Percentiles rank a stretch among this genome's conserved stretches.
These are phyloP conservation scores for Heliothis peltigera DNA, from an alignment of 2,888 invertebrate species.

Conservation along the genomic window DNA sequence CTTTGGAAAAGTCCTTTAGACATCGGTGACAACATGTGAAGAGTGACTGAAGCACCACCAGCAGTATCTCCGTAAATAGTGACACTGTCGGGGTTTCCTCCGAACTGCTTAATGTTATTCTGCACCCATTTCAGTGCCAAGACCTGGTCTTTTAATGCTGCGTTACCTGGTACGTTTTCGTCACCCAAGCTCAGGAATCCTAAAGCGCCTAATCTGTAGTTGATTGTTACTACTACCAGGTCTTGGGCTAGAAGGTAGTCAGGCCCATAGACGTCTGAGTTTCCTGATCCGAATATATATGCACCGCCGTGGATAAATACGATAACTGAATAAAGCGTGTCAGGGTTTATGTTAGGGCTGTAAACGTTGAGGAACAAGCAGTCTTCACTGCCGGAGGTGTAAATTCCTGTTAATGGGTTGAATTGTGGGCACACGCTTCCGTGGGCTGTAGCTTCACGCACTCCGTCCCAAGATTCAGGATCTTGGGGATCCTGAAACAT, in stretches of 20 bases:
- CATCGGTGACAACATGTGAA: slow-evolving; percentile 73
- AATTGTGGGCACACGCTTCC: slow-evolving; percentile 36
- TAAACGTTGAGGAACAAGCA: slow-evolving; percentile 59
- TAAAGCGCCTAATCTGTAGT: slow-evolving; percentile 87
- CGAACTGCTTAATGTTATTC: slow-evolving; percentile 69
- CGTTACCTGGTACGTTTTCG: slow-evolving; percentile 90
- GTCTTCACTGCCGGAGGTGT: slow-evolving; percentile 56
- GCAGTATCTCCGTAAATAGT: slow-evolving; percentile 75
- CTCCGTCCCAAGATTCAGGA: slow-evolving; percentile 29
- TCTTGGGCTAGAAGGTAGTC: slow-evolving; percentile 87
- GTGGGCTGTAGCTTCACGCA: slow-evolving; percentile 23
- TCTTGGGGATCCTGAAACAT: slow-evolving; percentile 31
- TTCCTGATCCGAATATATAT: slow-evolving; percentile 72
- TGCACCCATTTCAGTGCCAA: slow-evolving; percentile 73
- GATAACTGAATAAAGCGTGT: slow-evolving; percentile 68
- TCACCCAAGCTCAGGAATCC: slow-evolving; percentile 89
- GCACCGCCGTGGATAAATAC: slow-evolving; percentile 76
- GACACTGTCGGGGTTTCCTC: slow-evolving; percentile 71
- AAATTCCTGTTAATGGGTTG: slow-evolving; percentile 11
- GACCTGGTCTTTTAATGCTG: slow-evolving; percentile 86
- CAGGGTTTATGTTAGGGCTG: not conserved
- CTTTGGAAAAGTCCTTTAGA: slow-evolving; percentile 74
- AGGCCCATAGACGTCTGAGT: slow-evolving; percentile 86
- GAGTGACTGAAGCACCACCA: slow-evolving; percentile 67
- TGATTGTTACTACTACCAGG: slow-evolving; percentile 89